Percentiles rank a stretch among this genome's conserved stretches.
phyloP scores from a whole-genome alignment of 2,797 vertebrate species.

The Falco naumanni region DNA sequence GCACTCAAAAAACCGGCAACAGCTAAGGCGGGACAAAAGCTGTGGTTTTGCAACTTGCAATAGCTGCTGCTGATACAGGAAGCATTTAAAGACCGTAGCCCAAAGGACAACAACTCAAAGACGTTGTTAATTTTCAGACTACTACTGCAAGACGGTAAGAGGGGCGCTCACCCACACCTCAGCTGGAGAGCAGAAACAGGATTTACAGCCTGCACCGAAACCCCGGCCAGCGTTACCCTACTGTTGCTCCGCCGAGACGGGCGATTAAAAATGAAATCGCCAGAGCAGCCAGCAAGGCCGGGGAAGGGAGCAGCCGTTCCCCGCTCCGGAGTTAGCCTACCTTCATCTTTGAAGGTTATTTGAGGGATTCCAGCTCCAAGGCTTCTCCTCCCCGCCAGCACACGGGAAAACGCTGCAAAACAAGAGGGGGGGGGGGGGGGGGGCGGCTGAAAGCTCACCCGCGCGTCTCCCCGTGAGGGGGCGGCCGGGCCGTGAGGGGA shows the following conservation, averaged over 20 bases:
- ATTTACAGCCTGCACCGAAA: slow-evolving; percentile 1
- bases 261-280: not conserved
- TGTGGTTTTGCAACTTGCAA: slow-evolving; percentile 59
- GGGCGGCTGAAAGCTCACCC: not conserved
- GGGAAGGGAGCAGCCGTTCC: not conserved
- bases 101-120: slow-evolving; percentile 61
- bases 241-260: not conserved
- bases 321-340: slow-evolving; percentile 74
- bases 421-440: not conserved
- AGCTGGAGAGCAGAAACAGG: not conserved
- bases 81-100: slow-evolving; percentile 62
- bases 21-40: slow-evolving; percentile 63
- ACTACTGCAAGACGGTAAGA: not conserved
- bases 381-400: slow-evolving; percentile 62
- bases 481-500: not conserved
- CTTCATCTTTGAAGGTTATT: slow-evolving; percentile 92
- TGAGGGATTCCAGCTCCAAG: slow-evolving; percentile 93
- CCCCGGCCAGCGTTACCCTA: not conserved
- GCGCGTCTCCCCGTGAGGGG: not conserved
- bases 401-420: slow-evolving; percentile 58
- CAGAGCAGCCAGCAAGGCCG: not conserved
- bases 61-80: slow-evolving; percentile 71
- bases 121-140: slow-evolving; percentile 3
- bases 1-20: not conserved
- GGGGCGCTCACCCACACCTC: not conserved